A percentile compares a stretch with the other conserved stretches of the same genome.
Evolutionary conservation across 2,113 vertebrate genomes (phyloP).

Genomic region (Cyprinodon tularosa): DNA sequence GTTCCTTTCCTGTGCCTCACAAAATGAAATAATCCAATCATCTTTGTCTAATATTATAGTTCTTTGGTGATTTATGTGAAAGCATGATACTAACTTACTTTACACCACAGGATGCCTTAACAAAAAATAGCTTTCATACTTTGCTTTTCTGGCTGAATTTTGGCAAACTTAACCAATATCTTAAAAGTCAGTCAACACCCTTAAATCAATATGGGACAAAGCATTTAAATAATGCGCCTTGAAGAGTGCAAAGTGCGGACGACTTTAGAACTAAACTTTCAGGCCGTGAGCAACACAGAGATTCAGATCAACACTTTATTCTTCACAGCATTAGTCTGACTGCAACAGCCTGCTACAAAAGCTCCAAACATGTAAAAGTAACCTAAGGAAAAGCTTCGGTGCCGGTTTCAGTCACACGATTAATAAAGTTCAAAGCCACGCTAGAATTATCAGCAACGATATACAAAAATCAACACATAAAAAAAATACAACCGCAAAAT

Average conservation of each 20-base stretch:
- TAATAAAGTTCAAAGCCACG: slow-evolving; percentile 39
- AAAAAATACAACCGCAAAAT: slow-evolving; percentile 58
- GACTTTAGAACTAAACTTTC: neutral
- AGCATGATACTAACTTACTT: too few relatives aligned
- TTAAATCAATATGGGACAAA: neutral
- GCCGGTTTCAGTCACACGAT: slow-evolving; percentile 61
- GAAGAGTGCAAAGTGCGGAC: slow-evolving; percentile 21
- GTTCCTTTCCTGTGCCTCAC: too few relatives aligned
- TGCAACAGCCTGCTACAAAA: slow-evolving; percentile 72
- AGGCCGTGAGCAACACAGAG: slow-evolving; percentile 1
- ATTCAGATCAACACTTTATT: slow-evolving; percentile 73
- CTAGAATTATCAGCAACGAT: slow-evolving; percentile 38
- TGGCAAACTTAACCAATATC: too few relatives aligned
- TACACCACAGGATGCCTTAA: too few relatives aligned
- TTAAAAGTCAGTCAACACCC: neutral
- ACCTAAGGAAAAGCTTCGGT: slow-evolving; percentile 54
- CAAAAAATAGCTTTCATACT: too few relatives aligned
- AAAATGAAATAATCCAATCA: too few relatives aligned
- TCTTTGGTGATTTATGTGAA: too few relatives aligned
- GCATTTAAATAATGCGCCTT: slow-evolving; percentile 19
- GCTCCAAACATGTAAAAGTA: slow-evolving; percentile 69
- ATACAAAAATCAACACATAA: slow-evolving; percentile 25
- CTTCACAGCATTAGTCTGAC: slow-evolving; percentile 65
- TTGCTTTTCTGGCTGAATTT: too few relatives aligned
- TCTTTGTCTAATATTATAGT: too few relatives aligned